Base-by-base conservation (phyloP, 1,140 invertebrate genomes). In the Calosoma granatense region DNA sequence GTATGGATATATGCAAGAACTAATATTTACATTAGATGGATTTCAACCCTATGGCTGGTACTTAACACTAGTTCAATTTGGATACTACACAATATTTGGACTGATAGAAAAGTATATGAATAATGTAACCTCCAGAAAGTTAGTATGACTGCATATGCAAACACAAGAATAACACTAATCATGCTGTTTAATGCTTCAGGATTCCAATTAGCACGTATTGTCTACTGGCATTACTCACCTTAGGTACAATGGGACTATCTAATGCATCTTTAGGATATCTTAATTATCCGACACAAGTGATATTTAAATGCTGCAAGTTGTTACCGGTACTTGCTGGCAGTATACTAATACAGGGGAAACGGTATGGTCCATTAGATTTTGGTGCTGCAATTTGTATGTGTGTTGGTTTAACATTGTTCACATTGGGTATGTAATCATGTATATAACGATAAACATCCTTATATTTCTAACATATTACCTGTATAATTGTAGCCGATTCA, bases 281-380 rank as follows among this genome's bases (percentile, higher is more conserved):
- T 0, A 98, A 97, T 73, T 98, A 97, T 74, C 94, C 95, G 17
- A 94, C 91, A 1, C 80, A 88, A 74, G 83, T 94, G n/a, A 93
- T 94, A 63, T 94, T 94, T 68, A 94, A 94, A 74, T 96, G 93
- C 69, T 98, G 95, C 68, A 98, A 98, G 75, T 77, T 98, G 0
- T 94, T 97, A 64, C 95, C 95, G 1, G 94, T 97, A 0, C 79
- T 97, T 63, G 83, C 94, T 59, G 94, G 94, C 47, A 90, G 92
- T 60, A 88, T 96, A 61, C 63, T 97, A 19, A 96, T 97, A 67
- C 87, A 96, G 77, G 84, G 87, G 63, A 97, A 96, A 74, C 82
- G 81, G 62, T 95, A 94, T 72, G 84, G 84, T 17, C 71, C 82
- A 2, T 67, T 94, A 53, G 93, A 97, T 74, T 89, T 94, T 70